A percentile compares a stretch with the other conserved stretches of the same genome.
Conservation (phyloP, 2,797 vertebrate species). For the Lepilemur ruficaudatus region DNA sequence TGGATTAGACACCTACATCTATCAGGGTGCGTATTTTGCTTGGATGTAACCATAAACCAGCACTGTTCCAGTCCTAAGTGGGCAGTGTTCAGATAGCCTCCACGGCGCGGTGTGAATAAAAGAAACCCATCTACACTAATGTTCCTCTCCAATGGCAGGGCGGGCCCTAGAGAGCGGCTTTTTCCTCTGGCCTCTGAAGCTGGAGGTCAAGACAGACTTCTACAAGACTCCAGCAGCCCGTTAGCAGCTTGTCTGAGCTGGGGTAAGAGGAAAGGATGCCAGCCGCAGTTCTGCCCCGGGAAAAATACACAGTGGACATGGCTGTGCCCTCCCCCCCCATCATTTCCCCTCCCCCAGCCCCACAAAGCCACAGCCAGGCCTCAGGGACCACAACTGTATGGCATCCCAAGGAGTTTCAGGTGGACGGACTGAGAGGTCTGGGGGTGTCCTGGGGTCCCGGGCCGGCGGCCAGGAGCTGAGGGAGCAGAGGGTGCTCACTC, state of each 20-base stretch:
- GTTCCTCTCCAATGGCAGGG: neutral
- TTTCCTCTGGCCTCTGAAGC: neutral
- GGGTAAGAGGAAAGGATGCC: neutral
- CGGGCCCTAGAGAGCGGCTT: neutral
- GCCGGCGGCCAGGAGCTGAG: neutral
- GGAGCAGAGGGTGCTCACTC: neutral
- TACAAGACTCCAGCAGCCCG: neutral
- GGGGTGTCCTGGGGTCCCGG: neutral
- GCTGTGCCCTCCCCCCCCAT: neutral
- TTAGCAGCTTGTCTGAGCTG: neutral
- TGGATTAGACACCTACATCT: slow-evolving; percentile 81
- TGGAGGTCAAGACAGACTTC: slow-evolving; percentile 33
- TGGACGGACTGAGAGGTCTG: neutral
- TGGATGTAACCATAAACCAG: slow-evolving; percentile 72
- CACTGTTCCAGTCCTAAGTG: slow-evolving; percentile 64
- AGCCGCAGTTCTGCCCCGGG: neutral
- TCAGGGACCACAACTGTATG: neutral
- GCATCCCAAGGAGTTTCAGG: neutral
- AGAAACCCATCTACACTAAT: neutral
- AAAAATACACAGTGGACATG: neutral
- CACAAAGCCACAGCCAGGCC: neutral
- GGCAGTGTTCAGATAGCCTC: slow-evolving; percentile 4
- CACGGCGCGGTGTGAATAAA: neutral
- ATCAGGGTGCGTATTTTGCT: slow-evolving; percentile 71
- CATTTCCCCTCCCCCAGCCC: neutral